Evolutionary conservation across 2,888 invertebrate genomes (phyloP), one percentile per base, ranked within the genome.

Genomic region (Drosophila melanosoma): DNA sequence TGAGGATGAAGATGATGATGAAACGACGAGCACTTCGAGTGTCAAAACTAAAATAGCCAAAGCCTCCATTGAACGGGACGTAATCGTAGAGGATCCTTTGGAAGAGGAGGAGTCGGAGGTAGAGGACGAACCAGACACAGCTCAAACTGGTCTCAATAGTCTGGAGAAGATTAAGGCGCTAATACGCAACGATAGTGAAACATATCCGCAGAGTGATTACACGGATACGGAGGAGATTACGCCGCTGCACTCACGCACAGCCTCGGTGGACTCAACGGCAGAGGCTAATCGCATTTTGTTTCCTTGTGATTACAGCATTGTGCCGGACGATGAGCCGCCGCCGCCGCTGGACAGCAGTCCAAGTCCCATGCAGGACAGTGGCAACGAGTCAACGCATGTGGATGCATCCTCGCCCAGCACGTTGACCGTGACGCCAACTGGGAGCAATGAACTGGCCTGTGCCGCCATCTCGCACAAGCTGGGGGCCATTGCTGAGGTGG

Each of bases 391-490:
- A 33, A 26, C 17, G 4, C 64, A 57, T 3, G 33, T 23, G 20
- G 66, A 54, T 15, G 15, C 15, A 17, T 6, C 49, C 10, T 35
- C 83, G 0, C 62, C 81, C 0, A 48, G 75, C 26, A 88, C 90
- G 12, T 71, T 92, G 49, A 80, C 89, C 20, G 83, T 92, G 20
- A 88, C 87, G 38, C 92, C 93, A 3, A 91, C 92, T n/a, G 91
- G 91, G 11, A 93, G 93, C 79, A 95, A 95, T 92, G 93, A 94
- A 75, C 94, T 95, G 79, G 96, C 96, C 23, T 94, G 96, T 45
- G 95, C 95, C 82, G 95, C 96, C 57, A 96, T 96, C 69, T 94
- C 95, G n/a, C 95, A 95, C 82, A 94, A 94, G 88, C 91, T 96
- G 70, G 93, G 94, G 20, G 95, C 95, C 91, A 95, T 96, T 20